Evolutionary conservation across 2,888 invertebrate genomes (phyloP).

Genomic region (Portevinia maculata): DNA sequence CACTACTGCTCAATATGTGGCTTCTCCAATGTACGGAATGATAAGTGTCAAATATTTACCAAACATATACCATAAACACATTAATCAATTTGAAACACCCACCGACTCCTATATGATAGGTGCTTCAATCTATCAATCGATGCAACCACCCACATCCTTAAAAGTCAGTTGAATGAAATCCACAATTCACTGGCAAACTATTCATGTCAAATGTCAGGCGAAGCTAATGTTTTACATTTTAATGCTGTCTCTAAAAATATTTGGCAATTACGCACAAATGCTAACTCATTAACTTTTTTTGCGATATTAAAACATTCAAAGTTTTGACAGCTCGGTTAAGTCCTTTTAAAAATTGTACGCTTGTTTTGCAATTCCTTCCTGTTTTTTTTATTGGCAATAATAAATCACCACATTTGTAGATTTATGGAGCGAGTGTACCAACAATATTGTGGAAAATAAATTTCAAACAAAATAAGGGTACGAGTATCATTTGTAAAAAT

Average conservation of each 20-base stretch:
- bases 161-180: neutral
- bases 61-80: too few species aligned
- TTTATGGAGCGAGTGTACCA: conserved; percentile 6
- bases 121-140: neutral
- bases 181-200: too few species aligned
- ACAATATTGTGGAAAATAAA: conserved; percentile 2
- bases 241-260: neutral
- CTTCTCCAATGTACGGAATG: too few species aligned
- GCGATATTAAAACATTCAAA: conserved; percentile 20
- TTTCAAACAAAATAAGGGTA: neutral
- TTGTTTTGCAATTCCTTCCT: neutral
- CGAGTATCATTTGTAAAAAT: neutral
- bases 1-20: too few species aligned
- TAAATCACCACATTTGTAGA: conserved; percentile 38
- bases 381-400: neutral
- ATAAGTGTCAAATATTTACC: too few species aligned
- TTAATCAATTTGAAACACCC: too few species aligned
- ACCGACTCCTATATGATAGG: neutral
- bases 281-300: conserved; percentile 1
- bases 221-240: conserved; percentile 20
- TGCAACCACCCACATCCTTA: neutral
- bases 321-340: conserved; percentile 40
- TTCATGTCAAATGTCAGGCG: neutral
- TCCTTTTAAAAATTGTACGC: conserved; percentile 20
- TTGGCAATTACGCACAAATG: conserved; percentile 12